These are phyloP conservation scores for Sialis fuliginosa DNA, from an alignment of 2,888 invertebrate genomes.

Conservation along the genomic window DNA sequence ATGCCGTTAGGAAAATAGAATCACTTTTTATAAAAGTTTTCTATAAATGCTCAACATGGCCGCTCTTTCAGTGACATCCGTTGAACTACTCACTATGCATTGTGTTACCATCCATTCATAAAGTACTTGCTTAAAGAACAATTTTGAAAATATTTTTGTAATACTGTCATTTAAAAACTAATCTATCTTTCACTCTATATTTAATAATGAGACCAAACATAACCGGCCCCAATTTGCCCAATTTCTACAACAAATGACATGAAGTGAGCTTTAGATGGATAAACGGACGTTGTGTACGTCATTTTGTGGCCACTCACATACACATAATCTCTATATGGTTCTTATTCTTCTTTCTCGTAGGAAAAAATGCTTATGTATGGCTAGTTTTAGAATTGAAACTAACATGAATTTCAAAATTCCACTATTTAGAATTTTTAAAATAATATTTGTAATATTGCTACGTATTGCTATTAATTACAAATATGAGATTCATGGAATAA, in stretches of 20 bases:
- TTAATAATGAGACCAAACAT: not conserved
- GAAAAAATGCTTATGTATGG: no score
- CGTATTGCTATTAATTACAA: no score
- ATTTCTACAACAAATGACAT: not conserved
- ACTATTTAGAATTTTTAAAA: no score
- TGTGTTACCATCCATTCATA: not conserved
- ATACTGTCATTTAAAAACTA: not conserved
- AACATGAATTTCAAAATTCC: no score
- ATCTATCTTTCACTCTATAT: no score
- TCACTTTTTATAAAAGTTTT: constrained; percentile 14
- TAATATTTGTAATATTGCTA: no score
- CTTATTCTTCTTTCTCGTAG: no score
- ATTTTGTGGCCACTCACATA: no score
- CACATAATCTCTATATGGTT: no score
- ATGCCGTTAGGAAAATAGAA: constrained; percentile 19
- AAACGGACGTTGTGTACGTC: not conserved
- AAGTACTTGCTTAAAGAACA: not conserved
- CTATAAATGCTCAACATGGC: constrained; percentile 40
- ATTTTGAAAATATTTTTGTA: not conserved
- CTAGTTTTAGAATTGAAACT: no score
- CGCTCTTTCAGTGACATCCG: constrained; percentile 27
- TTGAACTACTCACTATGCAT: not conserved
- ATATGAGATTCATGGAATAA: not conserved
- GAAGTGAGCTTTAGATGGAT: not conserved
- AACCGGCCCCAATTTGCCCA: not conserved